Evolutionary conservation across 1,140 invertebrate species (phyloP).

Genomic region (Chironomus striatipennis): DNA sequence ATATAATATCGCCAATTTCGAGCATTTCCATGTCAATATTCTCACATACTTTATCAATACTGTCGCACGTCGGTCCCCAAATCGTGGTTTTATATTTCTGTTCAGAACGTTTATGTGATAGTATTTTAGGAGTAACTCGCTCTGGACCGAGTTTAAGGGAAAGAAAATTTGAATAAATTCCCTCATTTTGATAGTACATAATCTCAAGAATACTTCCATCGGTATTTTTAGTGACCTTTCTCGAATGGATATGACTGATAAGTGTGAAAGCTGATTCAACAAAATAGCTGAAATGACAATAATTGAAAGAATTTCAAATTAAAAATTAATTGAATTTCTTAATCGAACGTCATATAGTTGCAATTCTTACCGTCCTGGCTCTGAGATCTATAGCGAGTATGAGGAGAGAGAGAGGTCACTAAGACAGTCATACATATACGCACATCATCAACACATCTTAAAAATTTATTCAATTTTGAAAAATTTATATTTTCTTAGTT

Average conservation of each 20-base stretch:
- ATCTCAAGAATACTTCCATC: conserved; percentile 41
- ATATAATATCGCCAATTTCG: conserved; percentile 68
- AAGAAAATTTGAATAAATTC: conserved; percentile 46
- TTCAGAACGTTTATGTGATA: conserved; percentile 36
- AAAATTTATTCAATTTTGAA: too few species aligned
- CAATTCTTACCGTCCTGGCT: conserved; percentile 62
- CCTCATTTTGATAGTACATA: conserved; percentile 97
- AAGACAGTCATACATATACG: too few species aligned
- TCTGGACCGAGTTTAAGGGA: neutral
- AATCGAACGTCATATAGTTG: too few species aligned
- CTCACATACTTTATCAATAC: conserved; percentile 71
- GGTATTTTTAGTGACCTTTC: conserved; percentile 34
- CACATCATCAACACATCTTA: too few species aligned
- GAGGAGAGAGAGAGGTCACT: too few species aligned
- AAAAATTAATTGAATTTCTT: neutral
- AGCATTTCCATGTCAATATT: conserved; percentile 57
- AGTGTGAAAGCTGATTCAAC: conserved; percentile 86
- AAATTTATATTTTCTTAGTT: too few species aligned
- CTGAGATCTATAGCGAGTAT: too few species aligned
- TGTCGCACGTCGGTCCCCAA: conserved; percentile 91
- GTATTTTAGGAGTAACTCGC: neutral
- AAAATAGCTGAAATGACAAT: conserved; percentile 51
- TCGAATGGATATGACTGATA: conserved; percentile 53
- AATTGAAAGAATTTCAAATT: neutral
- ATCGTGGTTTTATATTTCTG: conserved; percentile 53